Evolutionary conservation across 37 sponge, comb jelly and placozoan genomes (phyloP).

Genomic region (Halisarca cf. caerulea): DNA sequence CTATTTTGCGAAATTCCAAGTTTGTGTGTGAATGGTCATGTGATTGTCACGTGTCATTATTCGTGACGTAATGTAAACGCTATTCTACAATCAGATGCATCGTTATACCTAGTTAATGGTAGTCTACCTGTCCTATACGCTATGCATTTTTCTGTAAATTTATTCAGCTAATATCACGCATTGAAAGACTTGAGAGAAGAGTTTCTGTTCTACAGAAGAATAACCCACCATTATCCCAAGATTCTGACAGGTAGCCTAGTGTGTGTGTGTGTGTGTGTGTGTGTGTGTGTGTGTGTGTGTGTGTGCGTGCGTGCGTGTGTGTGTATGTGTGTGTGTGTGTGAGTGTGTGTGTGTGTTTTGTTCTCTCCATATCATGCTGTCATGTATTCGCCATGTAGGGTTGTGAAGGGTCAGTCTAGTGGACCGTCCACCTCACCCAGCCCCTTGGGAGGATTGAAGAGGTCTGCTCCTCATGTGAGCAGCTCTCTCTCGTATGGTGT

Average conservation of each 20-base stretch:
- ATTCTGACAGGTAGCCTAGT: neutral
- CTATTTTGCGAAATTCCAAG: neutral
- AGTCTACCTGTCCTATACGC: neutral
- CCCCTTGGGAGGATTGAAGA: no score
- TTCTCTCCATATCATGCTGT: neutral
- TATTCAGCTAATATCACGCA: constrained; percentile 57
- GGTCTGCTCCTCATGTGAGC: no score
- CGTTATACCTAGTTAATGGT: neutral
- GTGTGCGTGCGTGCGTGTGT: no score
- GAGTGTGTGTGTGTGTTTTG: neutral
- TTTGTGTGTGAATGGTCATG: constrained; percentile 22
- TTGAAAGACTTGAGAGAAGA: constrained; percentile 76
- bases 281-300: no score
- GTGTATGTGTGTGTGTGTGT: no score
- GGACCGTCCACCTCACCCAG: no score
- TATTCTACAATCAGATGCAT: neutral
- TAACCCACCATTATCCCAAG: neutral
- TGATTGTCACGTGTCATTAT: neutral
- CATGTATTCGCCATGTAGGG: neutral
- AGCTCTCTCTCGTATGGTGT: no score
- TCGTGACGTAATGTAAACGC: neutral
- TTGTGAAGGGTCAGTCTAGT: no score
- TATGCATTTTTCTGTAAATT: neutral
- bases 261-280: neutral
- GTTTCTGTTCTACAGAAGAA: constrained; percentile 62